These are phyloP conservation scores for Rhabdornis inornatus DNA, from an alignment of 2,113 vertebrate genomes.

Conservation along the genomic window DNA sequence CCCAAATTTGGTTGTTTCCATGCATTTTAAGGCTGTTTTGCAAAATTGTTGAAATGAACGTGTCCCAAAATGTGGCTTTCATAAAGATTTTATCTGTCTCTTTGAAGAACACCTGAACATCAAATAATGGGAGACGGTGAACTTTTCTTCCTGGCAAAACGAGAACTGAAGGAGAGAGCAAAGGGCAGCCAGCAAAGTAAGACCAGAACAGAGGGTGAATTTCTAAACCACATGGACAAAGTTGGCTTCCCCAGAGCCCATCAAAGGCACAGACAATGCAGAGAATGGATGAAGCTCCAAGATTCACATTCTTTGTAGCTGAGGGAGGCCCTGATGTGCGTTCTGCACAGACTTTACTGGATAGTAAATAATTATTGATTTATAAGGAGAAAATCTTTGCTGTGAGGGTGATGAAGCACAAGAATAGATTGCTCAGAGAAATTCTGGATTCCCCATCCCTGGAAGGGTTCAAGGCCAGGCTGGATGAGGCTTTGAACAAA, in stretches of 20 bases:
- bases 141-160: neutral
- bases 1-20: neutral
- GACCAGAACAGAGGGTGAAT: neutral
- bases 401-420: neutral
- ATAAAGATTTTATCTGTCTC: neutral
- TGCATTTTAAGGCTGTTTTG: neutral
- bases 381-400: neutral
- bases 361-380: neutral
- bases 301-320: neutral
- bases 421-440: neutral
- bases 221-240: neutral
- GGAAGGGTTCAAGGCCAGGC: neutral
- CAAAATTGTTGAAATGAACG: neutral
- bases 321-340: neutral
- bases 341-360: accelerated
- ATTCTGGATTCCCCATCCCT: neutral
- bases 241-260: neutral
- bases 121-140: neutral
- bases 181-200: neutral
- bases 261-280: neutral
- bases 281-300: neutral
- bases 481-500: neutral
- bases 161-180: neutral
- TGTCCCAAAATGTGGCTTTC: neutral
- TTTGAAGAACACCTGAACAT: neutral